Conservation (phyloP, 2,888 invertebrate genomes). For the Brachyopa scutellaris region DNA sequence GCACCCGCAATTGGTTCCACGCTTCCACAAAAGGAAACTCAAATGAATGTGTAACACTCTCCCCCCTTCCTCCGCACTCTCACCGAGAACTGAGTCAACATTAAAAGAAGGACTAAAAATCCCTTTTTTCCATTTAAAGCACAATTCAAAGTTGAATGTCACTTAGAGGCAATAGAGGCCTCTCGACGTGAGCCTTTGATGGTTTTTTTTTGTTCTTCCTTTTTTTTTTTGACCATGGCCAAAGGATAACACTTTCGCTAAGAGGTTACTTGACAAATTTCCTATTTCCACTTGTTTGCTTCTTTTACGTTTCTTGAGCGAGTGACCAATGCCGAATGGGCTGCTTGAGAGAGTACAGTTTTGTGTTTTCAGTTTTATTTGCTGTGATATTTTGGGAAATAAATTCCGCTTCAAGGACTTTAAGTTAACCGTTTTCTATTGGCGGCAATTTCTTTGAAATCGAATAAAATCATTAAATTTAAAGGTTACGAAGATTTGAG, state of each 20-base stretch:
- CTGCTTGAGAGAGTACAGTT: too few species aligned
- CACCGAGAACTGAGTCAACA: constrained; percentile 40
- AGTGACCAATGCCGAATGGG: background rate
- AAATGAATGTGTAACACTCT: constrained; percentile 41
- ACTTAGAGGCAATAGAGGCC: constrained; percentile 52
- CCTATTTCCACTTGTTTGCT: constrained; percentile 31
- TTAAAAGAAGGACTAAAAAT: constrained; percentile 41
- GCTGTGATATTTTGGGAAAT: too few species aligned
- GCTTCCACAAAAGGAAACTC: constrained; percentile 52
- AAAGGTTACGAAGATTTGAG: too few species aligned
- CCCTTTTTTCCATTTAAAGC: constrained; percentile 35
- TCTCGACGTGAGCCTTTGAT: constrained; percentile 22
- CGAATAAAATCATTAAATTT: too few species aligned
- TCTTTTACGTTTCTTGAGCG: background rate
- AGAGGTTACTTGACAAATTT: constrained; percentile 37
- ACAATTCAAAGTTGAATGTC: constrained; percentile 56
- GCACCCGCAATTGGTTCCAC: constrained; percentile 55
- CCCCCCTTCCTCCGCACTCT: background rate
- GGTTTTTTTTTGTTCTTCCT: constrained; percentile 1
- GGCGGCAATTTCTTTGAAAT: too few species aligned
- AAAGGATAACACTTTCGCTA: constrained; percentile 45
- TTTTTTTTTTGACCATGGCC: constrained; percentile 15
- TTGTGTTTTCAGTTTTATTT: too few species aligned
- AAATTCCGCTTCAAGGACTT: too few species aligned
- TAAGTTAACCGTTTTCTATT: too few species aligned